These are phyloP conservation scores for Wasmannia auropunctata DNA, from an alignment of 1,140 invertebrate genomes.

Conservation along the genomic window DNA sequence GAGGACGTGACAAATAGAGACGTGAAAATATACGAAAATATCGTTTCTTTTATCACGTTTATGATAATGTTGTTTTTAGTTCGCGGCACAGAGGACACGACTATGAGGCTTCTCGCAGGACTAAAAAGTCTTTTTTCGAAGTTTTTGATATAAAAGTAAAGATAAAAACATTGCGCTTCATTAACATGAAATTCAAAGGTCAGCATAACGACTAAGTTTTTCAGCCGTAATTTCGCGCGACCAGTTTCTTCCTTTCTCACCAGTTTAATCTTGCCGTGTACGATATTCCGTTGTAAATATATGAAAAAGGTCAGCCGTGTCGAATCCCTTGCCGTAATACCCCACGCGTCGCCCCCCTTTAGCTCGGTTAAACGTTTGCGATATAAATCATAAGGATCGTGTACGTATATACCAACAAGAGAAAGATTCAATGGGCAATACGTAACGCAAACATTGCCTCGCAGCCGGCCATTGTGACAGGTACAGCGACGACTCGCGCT, in stretches of 20 bases:
- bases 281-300: neutral
- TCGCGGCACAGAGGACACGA: neutral
- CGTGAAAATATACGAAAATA: constrained; percentile 5
- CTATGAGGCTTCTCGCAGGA: neutral
- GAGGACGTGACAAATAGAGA: neutral
- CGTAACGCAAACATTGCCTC: constrained; percentile 44
- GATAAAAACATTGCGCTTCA: neutral
- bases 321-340: neutral
- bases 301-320: constrained; percentile 49
- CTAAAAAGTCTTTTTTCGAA: neutral
- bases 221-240: neutral
- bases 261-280: neutral
- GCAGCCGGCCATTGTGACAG: constrained; percentile 41
- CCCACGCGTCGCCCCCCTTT: neutral
- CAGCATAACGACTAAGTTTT: neutral
- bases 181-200: constrained; percentile 44
- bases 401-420: neutral
- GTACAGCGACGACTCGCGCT: constrained; percentile 32
- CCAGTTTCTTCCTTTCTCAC: neutral
- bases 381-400: constrained; percentile 46
- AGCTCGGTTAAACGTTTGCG: constrained; percentile 21
- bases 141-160: neutral
- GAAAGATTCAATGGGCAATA: constrained; percentile 51
- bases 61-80: constrained; percentile 51
- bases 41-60: neutral